Evolutionary conservation across 2,888 invertebrate genomes (phyloP).

Genomic region (Holacanthella duospinosa): DNA sequence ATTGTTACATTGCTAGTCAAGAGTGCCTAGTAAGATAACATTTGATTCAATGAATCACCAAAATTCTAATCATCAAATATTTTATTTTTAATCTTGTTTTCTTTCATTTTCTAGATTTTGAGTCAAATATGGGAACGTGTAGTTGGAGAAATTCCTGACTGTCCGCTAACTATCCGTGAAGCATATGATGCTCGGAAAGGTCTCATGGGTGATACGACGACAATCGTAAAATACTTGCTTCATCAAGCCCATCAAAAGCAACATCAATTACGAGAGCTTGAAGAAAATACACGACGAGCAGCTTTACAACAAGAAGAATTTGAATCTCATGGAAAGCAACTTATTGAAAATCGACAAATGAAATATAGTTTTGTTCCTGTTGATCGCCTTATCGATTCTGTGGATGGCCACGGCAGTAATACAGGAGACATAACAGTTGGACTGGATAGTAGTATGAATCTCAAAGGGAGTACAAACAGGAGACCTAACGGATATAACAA

Average conservation of each 20-base stretch:
- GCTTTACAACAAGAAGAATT: neutral
- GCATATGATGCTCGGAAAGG: constrained; percentile 54
- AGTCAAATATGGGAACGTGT: constrained; percentile 64
- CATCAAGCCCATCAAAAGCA: constrained; percentile 1
- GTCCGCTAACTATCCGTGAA: constrained; percentile 54
- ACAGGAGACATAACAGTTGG: neutral
- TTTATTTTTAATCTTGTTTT: neutral
- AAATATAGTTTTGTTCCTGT: neutral
- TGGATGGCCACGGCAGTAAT: neutral
- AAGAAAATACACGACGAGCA: neutral
- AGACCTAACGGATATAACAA: neutral
- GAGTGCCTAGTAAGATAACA: constrained; percentile 63
- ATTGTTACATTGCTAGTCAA: constrained; percentile 73
- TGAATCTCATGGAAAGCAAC: neutral
- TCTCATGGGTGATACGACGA: constrained; percentile 44
- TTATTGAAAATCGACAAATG: neutral
- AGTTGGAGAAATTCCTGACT: constrained; percentile 43
- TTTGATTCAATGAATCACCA: neutral
- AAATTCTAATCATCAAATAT: neutral
- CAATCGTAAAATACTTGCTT: neutral
- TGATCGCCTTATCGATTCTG: neutral
- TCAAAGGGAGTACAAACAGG: neutral
- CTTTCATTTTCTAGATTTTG: constrained; percentile 52
- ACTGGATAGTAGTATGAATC: neutral
- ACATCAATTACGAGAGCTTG: neutral